phyloP scores from a whole-genome alignment of 2,113 vertebrate genomes.

The Stegastes partitus region DNA sequence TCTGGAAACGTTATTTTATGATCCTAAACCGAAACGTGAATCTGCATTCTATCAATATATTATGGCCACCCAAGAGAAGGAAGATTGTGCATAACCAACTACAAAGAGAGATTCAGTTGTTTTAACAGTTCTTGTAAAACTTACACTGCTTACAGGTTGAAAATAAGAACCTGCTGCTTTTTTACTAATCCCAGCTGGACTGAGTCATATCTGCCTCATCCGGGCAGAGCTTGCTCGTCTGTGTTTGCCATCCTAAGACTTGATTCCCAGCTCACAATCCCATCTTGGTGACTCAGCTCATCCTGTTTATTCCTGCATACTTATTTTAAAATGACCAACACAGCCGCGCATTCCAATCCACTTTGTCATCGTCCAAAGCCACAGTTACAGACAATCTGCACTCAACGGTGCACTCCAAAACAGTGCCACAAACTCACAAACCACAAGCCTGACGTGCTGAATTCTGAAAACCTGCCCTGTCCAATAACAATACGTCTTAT shows the following conservation, averaged over 20 bases:
- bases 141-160: not conserved
- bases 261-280: constrained; percentile 46
- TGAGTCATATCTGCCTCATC: constrained; percentile 53
- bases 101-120: not conserved
- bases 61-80: not conserved
- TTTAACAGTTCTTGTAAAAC: not conserved
- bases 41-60: not conserved
- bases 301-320: constrained; percentile 23
- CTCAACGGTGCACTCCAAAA: constrained; percentile 9
- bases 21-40: not conserved
- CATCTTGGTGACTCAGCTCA: constrained; percentile 53
- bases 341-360: constrained; percentile 17
- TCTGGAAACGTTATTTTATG: not conserved
- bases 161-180: constrained; percentile 8
- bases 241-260: constrained; percentile 12
- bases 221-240: constrained; percentile 27
- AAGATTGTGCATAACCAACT: not conserved
- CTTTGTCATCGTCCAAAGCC: constrained; percentile 1
- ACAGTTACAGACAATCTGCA: constrained; percentile 6
- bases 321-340: constrained; percentile 26
- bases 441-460: not conserved
- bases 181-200: not conserved
- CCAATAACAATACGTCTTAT: too few species aligned
- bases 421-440: not conserved
- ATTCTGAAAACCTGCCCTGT: not conserved